Evolutionary conservation across 2,888 invertebrate species (phyloP).

Genomic region (Andricus quercusramuli): DNA sequence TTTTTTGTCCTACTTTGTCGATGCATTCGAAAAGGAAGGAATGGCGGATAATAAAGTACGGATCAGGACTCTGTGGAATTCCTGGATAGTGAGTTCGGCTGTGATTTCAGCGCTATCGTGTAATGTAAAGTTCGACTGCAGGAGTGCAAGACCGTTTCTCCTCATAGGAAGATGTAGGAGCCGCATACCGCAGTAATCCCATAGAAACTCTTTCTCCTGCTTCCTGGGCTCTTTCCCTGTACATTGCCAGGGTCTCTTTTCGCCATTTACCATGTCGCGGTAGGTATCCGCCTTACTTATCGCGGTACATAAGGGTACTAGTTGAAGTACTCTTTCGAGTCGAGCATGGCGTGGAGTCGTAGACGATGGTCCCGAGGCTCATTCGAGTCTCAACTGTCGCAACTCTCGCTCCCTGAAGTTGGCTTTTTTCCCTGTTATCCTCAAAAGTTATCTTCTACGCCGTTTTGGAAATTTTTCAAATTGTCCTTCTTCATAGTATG

Average conservation of each 20-base stretch:
- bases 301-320: neutral
- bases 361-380: slow-evolving; percentile 10
- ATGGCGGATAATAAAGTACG: neutral
- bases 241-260: slow-evolving; percentile 8
- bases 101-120: neutral
- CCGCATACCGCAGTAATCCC: neutral
- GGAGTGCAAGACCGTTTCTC: neutral
- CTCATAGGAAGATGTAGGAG: neutral
- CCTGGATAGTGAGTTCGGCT: neutral
- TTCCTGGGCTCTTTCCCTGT: neutral
- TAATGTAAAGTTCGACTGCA: neutral
- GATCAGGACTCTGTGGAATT: neutral
- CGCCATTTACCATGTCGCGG: slow-evolving; percentile 5
- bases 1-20: neutral
- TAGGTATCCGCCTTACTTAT: neutral
- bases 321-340: slow-evolving; percentile 27
- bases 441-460: neutral
- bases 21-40: neutral
- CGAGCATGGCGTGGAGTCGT: neutral
- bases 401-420: slow-evolving; percentile 19
- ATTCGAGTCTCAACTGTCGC: neutral
- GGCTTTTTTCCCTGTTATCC: neutral
- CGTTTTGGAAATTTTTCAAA: slow-evolving; percentile 9
- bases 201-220: slow-evolving; percentile 1
- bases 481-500: neutral